These are phyloP conservation scores for Aurelia coerulea DNA, from an alignment of 30 jellyfish, hydroid and myxozoan genomes.

Conservation along the genomic window DNA sequence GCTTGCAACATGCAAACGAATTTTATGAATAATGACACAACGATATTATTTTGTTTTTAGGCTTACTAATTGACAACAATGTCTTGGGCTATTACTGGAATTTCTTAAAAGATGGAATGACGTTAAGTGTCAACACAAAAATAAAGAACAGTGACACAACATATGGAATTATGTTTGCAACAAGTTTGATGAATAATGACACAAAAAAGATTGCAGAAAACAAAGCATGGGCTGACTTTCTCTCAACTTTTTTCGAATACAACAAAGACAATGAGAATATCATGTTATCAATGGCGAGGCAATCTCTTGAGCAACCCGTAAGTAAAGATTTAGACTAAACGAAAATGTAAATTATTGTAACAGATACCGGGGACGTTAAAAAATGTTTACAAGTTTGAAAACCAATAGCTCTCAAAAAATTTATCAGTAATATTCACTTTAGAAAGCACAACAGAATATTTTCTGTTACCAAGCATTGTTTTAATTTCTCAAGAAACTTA, in stretches of 20 bases:
- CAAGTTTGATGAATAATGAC: slow-evolving; percentile 8
- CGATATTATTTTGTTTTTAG: neutral
- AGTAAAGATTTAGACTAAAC: neutral
- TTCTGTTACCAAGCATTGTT: no score
- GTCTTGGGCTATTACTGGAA: slow-evolving; percentile 71
- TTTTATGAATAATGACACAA: neutral
- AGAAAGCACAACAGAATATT: no score
- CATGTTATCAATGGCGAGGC: slow-evolving; percentile 52
- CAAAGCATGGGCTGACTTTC: slow-evolving; percentile 54
- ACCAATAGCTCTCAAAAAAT: no score
- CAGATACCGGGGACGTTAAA: no score
- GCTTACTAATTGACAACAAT: slow-evolving; percentile 66
- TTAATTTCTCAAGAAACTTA: no score
- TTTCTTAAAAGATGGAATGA: slow-evolving; percentile 34
- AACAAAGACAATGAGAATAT: slow-evolving; percentile 70
- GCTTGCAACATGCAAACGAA: slow-evolving; percentile 10
- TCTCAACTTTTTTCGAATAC: slow-evolving; percentile 57
- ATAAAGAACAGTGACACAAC: slow-evolving; percentile 55
- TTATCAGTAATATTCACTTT: no score
- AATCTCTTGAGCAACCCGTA: slow-evolving; percentile 24
- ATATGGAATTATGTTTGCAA: slow-evolving; percentile 61
- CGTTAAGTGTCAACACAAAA: slow-evolving; percentile 25
- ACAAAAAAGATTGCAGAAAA: slow-evolving; percentile 5
- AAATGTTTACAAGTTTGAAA: no score
- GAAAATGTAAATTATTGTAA: neutral